Conservation (phyloP, 2,888 invertebrate species). For the Crocallis elinguaria region DNA sequence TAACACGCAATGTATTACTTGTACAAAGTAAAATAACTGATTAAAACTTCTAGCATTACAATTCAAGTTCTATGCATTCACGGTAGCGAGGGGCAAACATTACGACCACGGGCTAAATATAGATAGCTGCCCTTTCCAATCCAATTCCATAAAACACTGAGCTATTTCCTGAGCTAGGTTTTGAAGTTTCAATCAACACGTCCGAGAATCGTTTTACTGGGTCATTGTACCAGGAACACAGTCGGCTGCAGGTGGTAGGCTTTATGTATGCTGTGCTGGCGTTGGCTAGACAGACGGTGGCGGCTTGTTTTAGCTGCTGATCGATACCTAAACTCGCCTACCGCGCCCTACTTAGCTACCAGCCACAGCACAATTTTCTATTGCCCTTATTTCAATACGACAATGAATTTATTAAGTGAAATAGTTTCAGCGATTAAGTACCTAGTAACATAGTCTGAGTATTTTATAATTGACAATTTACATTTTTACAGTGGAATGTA, state of each 20-base stretch:
- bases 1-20: constrained; percentile 34
- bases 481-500: constrained; percentile 4
- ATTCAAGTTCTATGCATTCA: constrained; percentile 20
- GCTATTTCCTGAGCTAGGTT: no score
- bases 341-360: constrained; percentile 53
- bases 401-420: constrained; percentile 49
- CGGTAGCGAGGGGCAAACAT: constrained; percentile 24
- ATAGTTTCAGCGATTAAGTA: constrained; percentile 16
- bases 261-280: constrained; percentile 61
- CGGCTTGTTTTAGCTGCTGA: constrained; percentile 76
- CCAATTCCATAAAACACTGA: constrained; percentile 58
- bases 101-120: constrained; percentile 29
- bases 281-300: constrained; percentile 67
- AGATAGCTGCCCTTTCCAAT: constrained; percentile 48
- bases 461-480: constrained; percentile 12
- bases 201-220: constrained; percentile 66
- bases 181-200: constrained; percentile 68
- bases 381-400: constrained; percentile 60
- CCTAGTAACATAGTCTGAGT: not conserved
- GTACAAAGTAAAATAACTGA: constrained; percentile 32
- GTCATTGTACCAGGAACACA: constrained; percentile 70
- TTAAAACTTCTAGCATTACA: constrained; percentile 9
- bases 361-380: constrained; percentile 69
- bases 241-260: constrained; percentile 63
- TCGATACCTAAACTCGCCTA: constrained; percentile 62